Evolutionary conservation across 1,140 invertebrate species (phyloP).

Genomic region (Argopecten irradians): DNA sequence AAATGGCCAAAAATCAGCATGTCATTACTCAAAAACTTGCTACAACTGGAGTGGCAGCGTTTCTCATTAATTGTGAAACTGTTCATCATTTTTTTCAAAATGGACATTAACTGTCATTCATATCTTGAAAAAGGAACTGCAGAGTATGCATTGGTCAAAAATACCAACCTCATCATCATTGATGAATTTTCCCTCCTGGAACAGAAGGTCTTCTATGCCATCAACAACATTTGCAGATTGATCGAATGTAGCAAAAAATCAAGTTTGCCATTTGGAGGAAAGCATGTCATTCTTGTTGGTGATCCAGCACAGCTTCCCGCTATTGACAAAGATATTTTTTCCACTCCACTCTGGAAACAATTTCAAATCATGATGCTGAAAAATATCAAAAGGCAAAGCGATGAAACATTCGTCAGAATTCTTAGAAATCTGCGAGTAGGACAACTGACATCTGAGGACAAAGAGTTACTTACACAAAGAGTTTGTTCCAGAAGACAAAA

Average conservation of each 20-base stretch:
- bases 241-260: neutral
- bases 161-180: neutral
- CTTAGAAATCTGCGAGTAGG: too few species aligned
- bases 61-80: too few species aligned
- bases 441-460: too few species aligned
- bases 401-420: neutral
- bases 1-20: too few species aligned
- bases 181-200: neutral
- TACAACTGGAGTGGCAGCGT: too few species aligned
- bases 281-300: neutral
- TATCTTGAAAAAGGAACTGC: neutral
- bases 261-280: neutral
- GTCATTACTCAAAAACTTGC: too few species aligned
- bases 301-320: conserved; percentile 12
- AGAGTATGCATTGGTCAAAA: neutral
- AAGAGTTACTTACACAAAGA: too few species aligned
- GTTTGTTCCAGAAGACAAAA: too few species aligned
- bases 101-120: neutral
- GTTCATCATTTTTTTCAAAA: too few species aligned
- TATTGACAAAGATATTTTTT: neutral
- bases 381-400: neutral
- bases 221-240: neutral
- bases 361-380: neutral
- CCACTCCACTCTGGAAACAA: neutral
- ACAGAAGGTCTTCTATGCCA: neutral